Evolutionary conservation across 1,140 invertebrate species (phyloP), one percentile per base, ranked within the genome.

Genomic region (Pachypsylla venusta): DNA sequence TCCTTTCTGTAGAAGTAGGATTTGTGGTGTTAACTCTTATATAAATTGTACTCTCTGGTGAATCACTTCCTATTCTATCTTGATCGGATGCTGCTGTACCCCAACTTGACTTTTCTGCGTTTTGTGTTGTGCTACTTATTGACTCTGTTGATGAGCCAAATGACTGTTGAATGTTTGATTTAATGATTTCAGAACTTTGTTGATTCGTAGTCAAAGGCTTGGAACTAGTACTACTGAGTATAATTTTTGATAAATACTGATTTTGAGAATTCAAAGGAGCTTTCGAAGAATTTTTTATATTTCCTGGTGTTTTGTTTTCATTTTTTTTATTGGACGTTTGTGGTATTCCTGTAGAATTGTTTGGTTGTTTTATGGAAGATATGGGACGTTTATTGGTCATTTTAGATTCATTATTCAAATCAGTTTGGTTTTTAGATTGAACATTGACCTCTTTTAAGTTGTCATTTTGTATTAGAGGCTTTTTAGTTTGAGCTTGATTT

Each of bases 21-120:
- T 58, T 58, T 48, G 62, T 54, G 7, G 35, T 30, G 25, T 61
- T 61, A 12, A 48, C 27, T 39, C 42, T 48, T 5, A 48, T 48
- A 22, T 48, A 48, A 19, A 48, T 19, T 3, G 42, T 48, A 22
- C n/a, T 48, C 22, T 48, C 42, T 48, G 42, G 22, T 48, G 42
- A 22, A 19, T n/a, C 5, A 48, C 16, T 48, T n/a, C 4, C 22
- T 48, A 19, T 48, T 7, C n/a, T 48, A 48, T 48, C 42, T 5
- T 3, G 7, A 19, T 48, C 16, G 22, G 42, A 48, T 4, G 22
- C n/a, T 48, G 42, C n/a, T 48, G 42, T 48, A 19, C 42, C 22
- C 42, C 42, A 48, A 4, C n/a, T 19, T 7, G 42, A 22, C n/a
- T 48, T 48, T 5, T 48, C 42, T 48, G 42, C n/a, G n/a, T n/a